Evolutionary conservation across 2,797 vertebrate species (phyloP).

Genomic region (Carapus acus): DNA sequence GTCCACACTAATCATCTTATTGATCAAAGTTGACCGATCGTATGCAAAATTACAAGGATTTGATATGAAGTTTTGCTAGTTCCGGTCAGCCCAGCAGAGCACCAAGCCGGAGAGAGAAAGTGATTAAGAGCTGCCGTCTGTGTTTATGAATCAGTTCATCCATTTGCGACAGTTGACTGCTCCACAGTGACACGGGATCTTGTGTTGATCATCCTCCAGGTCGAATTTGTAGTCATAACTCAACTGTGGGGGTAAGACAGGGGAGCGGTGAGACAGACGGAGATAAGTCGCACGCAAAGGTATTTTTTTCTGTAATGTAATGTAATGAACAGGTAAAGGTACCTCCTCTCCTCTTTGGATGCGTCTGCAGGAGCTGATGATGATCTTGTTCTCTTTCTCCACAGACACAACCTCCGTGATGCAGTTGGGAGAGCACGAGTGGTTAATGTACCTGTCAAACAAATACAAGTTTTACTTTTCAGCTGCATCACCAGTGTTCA

Average conservation of each 20-base stretch:
- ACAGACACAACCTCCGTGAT: conserved; percentile 94
- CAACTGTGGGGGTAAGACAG: conserved; percentile 67
- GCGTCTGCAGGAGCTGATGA: conserved; percentile 94
- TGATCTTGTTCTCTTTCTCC: conserved; percentile 94
- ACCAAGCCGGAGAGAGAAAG: conserved; percentile 16
- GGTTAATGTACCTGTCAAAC: conserved; percentile 89
- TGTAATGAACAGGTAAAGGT: neutral
- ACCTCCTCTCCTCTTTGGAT: conserved; percentile 99
- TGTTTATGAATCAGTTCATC: conserved; percentile 80
- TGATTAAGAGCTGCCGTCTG: conserved; percentile 25
- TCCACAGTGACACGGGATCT: conserved; percentile 98
- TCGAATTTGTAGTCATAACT: conserved; percentile 98
- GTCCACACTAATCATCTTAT: neutral
- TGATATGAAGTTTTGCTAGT: conserved; percentile 27
- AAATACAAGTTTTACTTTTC: conserved; percentile 1
- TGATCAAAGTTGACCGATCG: conserved; percentile 14
- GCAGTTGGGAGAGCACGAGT: conserved; percentile 94
- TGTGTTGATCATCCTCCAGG: conserved; percentile 98
- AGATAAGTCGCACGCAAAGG: neutral
- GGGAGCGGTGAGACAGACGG: neutral
- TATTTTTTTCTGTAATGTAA: neutral
- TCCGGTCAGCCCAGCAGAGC: conserved; percentile 39
- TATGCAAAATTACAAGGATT: conserved; percentile 11
- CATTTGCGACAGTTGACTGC: conserved; percentile 97
- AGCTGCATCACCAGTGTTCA: too few relatives aligned